Percentiles rank a stretch among this genome's conserved stretches.
These are phyloP conservation scores for Ctenoplectra terminalis DNA, from an alignment of 1,140 invertebrate genomes.

Conservation along the genomic window DNA sequence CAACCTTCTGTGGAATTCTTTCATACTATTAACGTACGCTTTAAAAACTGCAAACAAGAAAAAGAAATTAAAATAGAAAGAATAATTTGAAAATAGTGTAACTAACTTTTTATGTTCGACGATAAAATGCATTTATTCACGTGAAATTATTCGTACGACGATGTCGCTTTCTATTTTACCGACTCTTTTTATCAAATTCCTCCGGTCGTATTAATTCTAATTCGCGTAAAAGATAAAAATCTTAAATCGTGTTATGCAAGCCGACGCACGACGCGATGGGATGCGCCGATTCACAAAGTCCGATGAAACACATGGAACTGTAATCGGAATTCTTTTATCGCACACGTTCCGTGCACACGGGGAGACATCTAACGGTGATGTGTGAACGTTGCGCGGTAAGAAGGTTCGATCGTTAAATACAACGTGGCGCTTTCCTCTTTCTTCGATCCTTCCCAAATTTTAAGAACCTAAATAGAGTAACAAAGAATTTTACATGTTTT, in stretches of 20 bases:
- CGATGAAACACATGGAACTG: not conserved
- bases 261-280: not conserved
- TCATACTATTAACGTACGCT: not conserved
- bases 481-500: too few species aligned
- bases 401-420: not conserved
- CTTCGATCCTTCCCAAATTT: too few species aligned
- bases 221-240: constrained; percentile 26
- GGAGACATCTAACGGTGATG: constrained; percentile 21
- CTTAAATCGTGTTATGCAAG: constrained; percentile 10
- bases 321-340: too few species aligned
- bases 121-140: not conserved
- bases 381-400: too few species aligned
- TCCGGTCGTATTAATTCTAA: constrained; percentile 10
- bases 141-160: not conserved
- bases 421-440: not conserved
- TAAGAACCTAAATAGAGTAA: too few species aligned
- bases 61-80: too few species aligned
- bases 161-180: constrained; percentile 36
- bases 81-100: not conserved
- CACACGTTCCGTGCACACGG: not conserved
- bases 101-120: too few species aligned
- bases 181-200: not conserved
- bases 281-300: constrained; percentile 24
- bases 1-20: too few species aligned
- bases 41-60: not conserved